Conservation (phyloP, 2,888 invertebrate genomes). For the Melinaea menophilus region DNA sequence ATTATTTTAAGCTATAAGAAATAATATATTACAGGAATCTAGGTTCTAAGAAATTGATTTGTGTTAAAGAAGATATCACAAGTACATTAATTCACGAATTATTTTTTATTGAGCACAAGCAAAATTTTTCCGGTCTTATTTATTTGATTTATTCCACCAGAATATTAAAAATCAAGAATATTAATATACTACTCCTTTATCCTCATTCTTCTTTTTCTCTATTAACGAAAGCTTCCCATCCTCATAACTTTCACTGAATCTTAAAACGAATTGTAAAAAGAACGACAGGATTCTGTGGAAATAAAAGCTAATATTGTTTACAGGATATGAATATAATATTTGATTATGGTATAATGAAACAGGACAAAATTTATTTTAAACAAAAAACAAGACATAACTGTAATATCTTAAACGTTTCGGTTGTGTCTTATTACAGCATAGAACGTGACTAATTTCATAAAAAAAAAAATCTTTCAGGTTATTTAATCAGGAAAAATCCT, state of each 20-base stretch:
- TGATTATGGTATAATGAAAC: too few relatives aligned
- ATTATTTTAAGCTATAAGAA: too few relatives aligned
- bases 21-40: too few relatives aligned
- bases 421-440: too few relatives aligned
- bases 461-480: too few relatives aligned
- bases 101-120: slow-evolving; percentile 42
- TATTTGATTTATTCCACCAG: slow-evolving; percentile 70
- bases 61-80: too few relatives aligned
- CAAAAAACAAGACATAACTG: too few relatives aligned
- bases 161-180: slow-evolving; percentile 75
- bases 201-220: slow-evolving; percentile 69
- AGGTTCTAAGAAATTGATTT: too few relatives aligned
- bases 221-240: slow-evolving; percentile 63
- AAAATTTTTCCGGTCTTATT: slow-evolving; percentile 53
- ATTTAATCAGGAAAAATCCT: too few relatives aligned
- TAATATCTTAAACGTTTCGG: too few relatives aligned
- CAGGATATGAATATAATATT: slow-evolving; percentile 57
- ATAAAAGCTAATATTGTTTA: slow-evolving; percentile 53
- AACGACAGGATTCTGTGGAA: slow-evolving; percentile 56
- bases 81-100: slow-evolving; percentile 46
- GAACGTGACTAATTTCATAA: too few relatives aligned
- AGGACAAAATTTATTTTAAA: too few relatives aligned
- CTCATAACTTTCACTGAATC: slow-evolving; percentile 74
- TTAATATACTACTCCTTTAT: slow-evolving; percentile 78
- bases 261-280: slow-evolving; percentile 62